These are phyloP conservation scores for Palloptera scutellata DNA, from an alignment of 2,888 invertebrate species.

Conservation along the genomic window DNA sequence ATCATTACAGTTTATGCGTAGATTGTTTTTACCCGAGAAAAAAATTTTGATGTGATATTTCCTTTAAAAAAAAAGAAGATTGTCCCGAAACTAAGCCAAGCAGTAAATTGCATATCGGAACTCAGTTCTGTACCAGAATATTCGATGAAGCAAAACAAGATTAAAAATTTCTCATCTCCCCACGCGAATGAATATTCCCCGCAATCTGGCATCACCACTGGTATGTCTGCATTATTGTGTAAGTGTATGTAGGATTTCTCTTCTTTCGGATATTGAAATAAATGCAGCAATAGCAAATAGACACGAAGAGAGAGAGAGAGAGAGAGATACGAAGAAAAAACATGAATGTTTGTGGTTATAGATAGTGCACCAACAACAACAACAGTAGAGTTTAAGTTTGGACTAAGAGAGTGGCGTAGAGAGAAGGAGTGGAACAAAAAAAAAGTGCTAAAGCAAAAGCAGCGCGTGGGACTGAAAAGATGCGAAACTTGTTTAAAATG, in stretches of 20 bases:
- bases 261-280: background rate
- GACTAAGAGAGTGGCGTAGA: slow-evolving; percentile 5
- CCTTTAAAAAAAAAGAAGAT: too few species aligned
- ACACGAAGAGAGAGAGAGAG: background rate
- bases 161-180: too few species aligned
- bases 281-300: slow-evolving; percentile 2
- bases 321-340: background rate
- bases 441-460: too few species aligned
- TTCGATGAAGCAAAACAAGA: too few species aligned
- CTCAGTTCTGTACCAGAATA: too few species aligned
- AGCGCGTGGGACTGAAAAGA: background rate
- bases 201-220: too few species aligned
- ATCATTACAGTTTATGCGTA: too few species aligned
- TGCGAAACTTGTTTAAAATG: background rate
- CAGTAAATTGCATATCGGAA: too few species aligned
- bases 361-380: background rate
- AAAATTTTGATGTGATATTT: too few species aligned
- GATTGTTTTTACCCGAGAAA: too few species aligned
- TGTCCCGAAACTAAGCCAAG: too few species aligned
- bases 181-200: too few species aligned
- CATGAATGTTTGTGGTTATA: slow-evolving; percentile 9
- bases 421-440: background rate
- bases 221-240: background rate
- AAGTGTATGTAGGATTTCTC: background rate
- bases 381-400: slow-evolving; percentile 7